These are phyloP conservation scores for Strigamia crassipes DNA, from an alignment of 2,888 invertebrate species.

Conservation along the genomic window DNA sequence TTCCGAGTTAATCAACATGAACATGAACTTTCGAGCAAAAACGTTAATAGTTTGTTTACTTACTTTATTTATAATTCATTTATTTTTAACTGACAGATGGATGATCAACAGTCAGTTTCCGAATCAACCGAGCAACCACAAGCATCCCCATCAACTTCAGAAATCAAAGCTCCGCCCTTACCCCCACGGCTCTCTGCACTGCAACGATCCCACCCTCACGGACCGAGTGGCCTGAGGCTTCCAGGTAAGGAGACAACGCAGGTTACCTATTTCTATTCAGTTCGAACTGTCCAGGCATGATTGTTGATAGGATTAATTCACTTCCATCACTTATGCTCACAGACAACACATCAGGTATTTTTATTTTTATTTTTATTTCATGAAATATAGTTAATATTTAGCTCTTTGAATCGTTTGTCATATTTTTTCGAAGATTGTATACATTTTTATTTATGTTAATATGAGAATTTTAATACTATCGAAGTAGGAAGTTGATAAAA, in stretches of 20 bases:
- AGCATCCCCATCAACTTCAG: conserved; percentile 2
- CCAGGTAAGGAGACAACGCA: conserved; percentile 7
- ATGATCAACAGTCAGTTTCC: conserved; percentile 11
- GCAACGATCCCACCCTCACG: conserved; percentile 13
- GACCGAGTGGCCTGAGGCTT: neutral
- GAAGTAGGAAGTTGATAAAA: neutral
- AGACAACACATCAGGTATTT: neutral
- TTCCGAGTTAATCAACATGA: neutral
- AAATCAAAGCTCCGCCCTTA: conserved; percentile 26
- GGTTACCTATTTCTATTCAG: conserved; percentile 15
- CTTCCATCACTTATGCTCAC: neutral
- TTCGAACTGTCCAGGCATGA: neutral
- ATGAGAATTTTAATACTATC: neutral
- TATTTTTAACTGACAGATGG: conserved; percentile 6
- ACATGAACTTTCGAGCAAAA: neutral
- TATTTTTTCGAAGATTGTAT: neutral
- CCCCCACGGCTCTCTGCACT: conserved; percentile 32
- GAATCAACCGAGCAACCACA: neutral
- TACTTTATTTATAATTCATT: neutral
- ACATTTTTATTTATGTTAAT: neutral
- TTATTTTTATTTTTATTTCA: neutral
- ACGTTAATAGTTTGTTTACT: neutral
- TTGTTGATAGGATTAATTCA: conserved; percentile 1
- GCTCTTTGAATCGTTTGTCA: neutral
- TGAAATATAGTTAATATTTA: neutral